A percentile compares a stretch with the other conserved stretches of the same genome.
Evolutionary conservation across 2,113 vertebrate genomes (phyloP).

Genomic region (Circaetus gallicus): DNA sequence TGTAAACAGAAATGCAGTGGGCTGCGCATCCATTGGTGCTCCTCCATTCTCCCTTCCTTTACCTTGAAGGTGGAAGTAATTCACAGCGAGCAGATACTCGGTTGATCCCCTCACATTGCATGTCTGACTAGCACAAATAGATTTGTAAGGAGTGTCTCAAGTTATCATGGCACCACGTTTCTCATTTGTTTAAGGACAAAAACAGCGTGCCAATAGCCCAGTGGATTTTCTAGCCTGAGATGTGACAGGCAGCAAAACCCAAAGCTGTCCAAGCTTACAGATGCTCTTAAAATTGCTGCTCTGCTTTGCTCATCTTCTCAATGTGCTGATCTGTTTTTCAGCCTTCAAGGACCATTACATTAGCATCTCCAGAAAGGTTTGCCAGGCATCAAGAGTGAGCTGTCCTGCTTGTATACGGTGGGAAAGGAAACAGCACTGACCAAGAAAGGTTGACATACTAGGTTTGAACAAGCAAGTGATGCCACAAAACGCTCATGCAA

Average conservation of each 20-base stretch:
- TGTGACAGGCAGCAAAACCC: neutral
- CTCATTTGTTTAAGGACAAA: neutral
- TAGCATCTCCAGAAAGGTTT: neutral
- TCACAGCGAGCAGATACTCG: neutral
- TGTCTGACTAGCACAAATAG: neutral
- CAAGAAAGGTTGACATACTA: neutral
- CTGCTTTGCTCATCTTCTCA: neutral
- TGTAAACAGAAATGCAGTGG: neutral
- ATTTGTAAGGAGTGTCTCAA: neutral
- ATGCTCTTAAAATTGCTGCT: neutral
- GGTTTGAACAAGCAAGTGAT: neutral
- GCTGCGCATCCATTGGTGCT: accelerated
- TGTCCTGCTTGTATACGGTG: neutral
- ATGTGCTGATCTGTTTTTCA: neutral
- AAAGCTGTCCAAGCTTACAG: neutral
- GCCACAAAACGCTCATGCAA: neutral
- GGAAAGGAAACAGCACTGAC: neutral
- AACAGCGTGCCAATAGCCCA: neutral
- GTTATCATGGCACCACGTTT: neutral
- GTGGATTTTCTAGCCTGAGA: neutral
- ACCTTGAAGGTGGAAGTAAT: neutral
- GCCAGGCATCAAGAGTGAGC: neutral
- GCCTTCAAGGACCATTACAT: neutral
- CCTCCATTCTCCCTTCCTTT: neutral
- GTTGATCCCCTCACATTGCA: neutral